Evolutionary conservation across 1,140 invertebrate genomes (phyloP).

Genomic region (Thrips palmi): DNA sequence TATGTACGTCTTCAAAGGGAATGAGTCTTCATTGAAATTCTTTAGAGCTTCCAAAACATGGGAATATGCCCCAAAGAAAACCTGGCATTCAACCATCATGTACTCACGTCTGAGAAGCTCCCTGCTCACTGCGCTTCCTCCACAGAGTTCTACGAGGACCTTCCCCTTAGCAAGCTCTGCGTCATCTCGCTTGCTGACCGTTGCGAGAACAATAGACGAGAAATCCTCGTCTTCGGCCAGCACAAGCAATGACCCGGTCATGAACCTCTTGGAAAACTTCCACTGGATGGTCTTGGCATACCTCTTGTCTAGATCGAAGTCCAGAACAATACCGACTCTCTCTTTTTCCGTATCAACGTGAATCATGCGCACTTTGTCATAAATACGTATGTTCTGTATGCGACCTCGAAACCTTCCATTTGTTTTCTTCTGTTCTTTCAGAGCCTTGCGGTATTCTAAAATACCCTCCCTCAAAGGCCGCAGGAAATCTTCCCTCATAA

Average conservation of each 20-base stretch:
- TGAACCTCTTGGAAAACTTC: conserved; percentile 33
- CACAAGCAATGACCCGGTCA: conserved; percentile 52
- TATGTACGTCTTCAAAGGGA: conserved; percentile 45
- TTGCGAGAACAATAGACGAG: conserved; percentile 42
- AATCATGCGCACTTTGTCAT: too few species aligned
- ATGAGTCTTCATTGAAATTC: conserved; percentile 26
- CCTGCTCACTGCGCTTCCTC: conserved; percentile 20
- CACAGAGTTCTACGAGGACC: conserved; percentile 28
- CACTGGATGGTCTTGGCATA: too few species aligned
- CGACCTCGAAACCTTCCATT: too few species aligned
- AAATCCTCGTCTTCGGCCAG: conserved; percentile 51
- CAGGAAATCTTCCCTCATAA: conserved; percentile 30
- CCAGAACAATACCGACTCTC: too few species aligned
- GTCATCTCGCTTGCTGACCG: conserved; percentile 35
- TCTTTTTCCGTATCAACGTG: too few species aligned
- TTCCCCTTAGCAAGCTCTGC: conserved; percentile 25
- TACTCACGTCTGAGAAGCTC: conserved; percentile 24
- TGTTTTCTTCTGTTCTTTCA: conserved; percentile 10
- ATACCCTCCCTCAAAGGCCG: conserved; percentile 25
- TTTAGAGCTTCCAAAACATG: conserved; percentile 41
- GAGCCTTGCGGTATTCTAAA: neutral
- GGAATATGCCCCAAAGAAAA: conserved; percentile 49
- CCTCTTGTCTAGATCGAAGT: too few species aligned
- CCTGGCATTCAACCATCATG: conserved; percentile 42
- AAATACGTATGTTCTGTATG: too few species aligned